phyloP scores from a whole-genome alignment of 2,888 invertebrate species.

The Agriopis aurantiaria region DNA sequence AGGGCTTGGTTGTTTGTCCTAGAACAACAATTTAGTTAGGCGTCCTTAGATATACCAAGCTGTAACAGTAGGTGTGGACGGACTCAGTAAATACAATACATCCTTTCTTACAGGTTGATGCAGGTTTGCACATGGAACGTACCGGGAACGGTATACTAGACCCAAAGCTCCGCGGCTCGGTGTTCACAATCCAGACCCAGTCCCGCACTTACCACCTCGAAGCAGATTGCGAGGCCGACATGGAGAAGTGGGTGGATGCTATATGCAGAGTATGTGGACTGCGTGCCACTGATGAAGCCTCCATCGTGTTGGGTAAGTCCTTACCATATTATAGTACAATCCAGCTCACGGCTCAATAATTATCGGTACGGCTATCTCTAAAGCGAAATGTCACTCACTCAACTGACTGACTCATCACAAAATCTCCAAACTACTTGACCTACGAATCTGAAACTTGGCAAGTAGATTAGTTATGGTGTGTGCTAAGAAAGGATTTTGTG shows the following conservation, averaged over 20 bases:
- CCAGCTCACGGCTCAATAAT: background rate
- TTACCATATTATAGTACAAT: background rate
- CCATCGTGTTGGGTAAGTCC: conserved; percentile 48
- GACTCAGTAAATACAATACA: no score
- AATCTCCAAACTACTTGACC: no score
- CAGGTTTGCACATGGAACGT: conserved; percentile 93
- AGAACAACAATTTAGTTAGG: background rate
- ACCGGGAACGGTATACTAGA: conserved; percentile 92
- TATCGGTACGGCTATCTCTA: background rate
- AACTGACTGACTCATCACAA: no score
- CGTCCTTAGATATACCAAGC: no score
- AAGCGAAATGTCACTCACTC: background rate
- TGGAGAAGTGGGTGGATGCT: conserved; percentile 98
- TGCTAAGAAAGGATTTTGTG: no score
- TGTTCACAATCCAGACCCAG: conserved; percentile 96
- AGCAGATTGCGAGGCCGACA: conserved; percentile 95
- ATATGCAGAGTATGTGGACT: conserved; percentile 97
- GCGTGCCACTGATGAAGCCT: conserved; percentile 89
- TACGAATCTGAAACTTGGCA: no score
- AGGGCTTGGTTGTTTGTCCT: background rate
- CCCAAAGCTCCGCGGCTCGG: conserved; percentile 82
- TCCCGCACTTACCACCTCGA: conserved; percentile 96
- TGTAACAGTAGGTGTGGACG: no score
- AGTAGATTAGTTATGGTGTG: no score
- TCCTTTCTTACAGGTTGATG: conserved; percentile 89